Percentiles rank a stretch among this genome's conserved stretches.
Conservation (phyloP, 2,888 invertebrate species). For the Pachydiplax longipennis region DNA sequence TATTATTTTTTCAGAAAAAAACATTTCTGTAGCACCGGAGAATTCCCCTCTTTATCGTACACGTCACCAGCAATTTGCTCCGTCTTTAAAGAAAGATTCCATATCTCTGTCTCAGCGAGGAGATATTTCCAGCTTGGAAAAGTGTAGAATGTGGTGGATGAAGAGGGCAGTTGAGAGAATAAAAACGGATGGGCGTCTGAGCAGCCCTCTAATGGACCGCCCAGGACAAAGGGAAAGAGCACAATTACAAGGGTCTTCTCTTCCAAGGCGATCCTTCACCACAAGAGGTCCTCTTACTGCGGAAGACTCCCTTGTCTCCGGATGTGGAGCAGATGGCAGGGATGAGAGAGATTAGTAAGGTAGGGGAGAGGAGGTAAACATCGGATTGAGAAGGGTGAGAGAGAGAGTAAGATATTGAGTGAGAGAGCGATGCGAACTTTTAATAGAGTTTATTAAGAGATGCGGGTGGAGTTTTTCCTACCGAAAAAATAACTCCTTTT, state of each 20-base stretch:
- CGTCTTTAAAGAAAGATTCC: too few species aligned
- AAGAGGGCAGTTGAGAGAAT: neutral
- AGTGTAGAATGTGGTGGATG: neutral
- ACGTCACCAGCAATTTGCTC: too few species aligned
- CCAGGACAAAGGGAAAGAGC: conserved; percentile 9
- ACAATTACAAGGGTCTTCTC: conserved; percentile 23
- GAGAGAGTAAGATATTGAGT: neutral
- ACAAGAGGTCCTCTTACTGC: neutral
- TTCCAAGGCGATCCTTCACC: neutral
- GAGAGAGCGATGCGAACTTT: neutral
- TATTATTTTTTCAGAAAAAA: too few species aligned
- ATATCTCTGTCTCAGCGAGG: too few species aligned
- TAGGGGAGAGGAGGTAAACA: neutral
- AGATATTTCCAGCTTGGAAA: neutral
- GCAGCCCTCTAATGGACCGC: neutral
- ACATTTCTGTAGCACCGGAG: too few species aligned
- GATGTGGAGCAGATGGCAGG: neutral
- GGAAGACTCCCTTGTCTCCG: neutral
- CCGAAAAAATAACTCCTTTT: neutral
- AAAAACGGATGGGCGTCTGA: neutral
- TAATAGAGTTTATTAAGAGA: neutral
- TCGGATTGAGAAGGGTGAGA: neutral
- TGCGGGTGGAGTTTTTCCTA: neutral
- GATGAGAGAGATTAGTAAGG: neutral
- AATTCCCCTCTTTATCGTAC: too few species aligned